Percentiles rank a stretch among this genome's conserved stretches.
Conservation (phyloP, 2,113 vertebrate species). For the Acanthisitta chloris region DNA sequence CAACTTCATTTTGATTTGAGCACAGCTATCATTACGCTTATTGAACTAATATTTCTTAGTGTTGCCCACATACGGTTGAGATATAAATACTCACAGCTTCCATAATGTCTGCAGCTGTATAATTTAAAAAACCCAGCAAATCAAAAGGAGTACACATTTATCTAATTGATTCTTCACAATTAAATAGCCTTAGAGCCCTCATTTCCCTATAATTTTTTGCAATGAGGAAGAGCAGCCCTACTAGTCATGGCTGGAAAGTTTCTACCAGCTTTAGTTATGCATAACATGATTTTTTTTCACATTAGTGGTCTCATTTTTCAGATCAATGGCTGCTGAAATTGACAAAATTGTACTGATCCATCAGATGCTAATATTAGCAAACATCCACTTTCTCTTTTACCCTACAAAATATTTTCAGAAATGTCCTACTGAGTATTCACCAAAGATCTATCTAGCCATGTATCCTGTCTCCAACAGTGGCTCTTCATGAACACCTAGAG, state of each 20-base stretch:
- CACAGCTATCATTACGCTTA: constrained; percentile 55
- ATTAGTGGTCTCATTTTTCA: not conserved
- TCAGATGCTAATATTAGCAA: not conserved
- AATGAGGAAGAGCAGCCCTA: not conserved
- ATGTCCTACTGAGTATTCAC: not conserved
- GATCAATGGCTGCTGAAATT: not conserved
- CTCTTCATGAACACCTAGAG: not conserved
- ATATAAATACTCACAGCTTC: constrained; percentile 64
- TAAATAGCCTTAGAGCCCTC: constrained; percentile 24
- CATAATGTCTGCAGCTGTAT: constrained; percentile 56
- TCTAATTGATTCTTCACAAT: constrained; percentile 51
- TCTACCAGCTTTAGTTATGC: not conserved
- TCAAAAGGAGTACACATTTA: constrained; percentile 36
- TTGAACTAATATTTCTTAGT: constrained; percentile 68
- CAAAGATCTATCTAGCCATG: not conserved
- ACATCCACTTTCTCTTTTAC: not conserved
- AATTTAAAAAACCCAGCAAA: constrained; percentile 50
- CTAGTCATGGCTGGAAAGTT: constrained; percentile 1
- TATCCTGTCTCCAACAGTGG: not conserved
- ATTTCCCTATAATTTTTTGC: constrained; percentile 33
- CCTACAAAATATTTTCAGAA: not conserved
- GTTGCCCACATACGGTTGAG: constrained; percentile 37
- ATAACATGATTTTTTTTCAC: not conserved
- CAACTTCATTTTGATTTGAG: constrained; percentile 35
- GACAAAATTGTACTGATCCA: not conserved